Conservation (phyloP, 2,797 vertebrate genomes). For the Oreonectes daqikongensis region DNA sequence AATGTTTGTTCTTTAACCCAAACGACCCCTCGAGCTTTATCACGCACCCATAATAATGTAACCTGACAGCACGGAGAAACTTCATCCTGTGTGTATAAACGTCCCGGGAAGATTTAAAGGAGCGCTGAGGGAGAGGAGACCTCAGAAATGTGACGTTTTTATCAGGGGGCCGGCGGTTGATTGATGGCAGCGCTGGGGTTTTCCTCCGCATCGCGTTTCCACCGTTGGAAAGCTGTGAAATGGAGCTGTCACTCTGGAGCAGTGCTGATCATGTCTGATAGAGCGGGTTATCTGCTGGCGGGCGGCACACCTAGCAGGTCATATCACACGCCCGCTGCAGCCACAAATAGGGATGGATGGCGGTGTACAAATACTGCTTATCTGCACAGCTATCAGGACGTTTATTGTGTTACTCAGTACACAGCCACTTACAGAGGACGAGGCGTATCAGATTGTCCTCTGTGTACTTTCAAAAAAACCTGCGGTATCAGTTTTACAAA, state of each 20-base stretch:
- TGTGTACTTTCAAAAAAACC: constrained; percentile 37
- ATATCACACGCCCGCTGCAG: constrained; percentile 55
- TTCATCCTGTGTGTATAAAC: constrained; percentile 50
- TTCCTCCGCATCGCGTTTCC: constrained; percentile 72
- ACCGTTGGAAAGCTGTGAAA: constrained; percentile 73
- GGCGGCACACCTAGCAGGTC: constrained; percentile 59
- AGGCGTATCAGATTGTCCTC: constrained; percentile 43
- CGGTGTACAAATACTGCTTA: constrained; percentile 59
- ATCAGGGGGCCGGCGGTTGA: constrained; percentile 62
- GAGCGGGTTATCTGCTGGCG: constrained; percentile 55
- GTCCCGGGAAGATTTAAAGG: constrained; percentile 65
- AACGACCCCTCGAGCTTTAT: constrained; percentile 1
- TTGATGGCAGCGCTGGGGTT: constrained; percentile 71
- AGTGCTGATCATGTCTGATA: constrained; percentile 61
- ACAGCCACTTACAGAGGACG: constrained; percentile 35
- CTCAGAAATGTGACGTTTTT: constrained; percentile 64
- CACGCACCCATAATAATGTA: constrained; percentile 48
- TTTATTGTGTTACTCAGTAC: constrained; percentile 52
- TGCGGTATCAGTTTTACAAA: constrained; percentile 30
- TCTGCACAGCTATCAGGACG: constrained; percentile 55
- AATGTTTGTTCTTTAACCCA: constrained; percentile 5
- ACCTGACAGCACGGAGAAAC: constrained; percentile 59
- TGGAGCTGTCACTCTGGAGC: constrained; percentile 67
- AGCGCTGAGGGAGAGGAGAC: constrained; percentile 61
- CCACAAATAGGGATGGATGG: constrained; percentile 62